A percentile compares a stretch with the other conserved stretches of the same genome.
Conservation (phyloP, 2,797 vertebrate species). For the Stomatorhinus walkeri region DNA sequence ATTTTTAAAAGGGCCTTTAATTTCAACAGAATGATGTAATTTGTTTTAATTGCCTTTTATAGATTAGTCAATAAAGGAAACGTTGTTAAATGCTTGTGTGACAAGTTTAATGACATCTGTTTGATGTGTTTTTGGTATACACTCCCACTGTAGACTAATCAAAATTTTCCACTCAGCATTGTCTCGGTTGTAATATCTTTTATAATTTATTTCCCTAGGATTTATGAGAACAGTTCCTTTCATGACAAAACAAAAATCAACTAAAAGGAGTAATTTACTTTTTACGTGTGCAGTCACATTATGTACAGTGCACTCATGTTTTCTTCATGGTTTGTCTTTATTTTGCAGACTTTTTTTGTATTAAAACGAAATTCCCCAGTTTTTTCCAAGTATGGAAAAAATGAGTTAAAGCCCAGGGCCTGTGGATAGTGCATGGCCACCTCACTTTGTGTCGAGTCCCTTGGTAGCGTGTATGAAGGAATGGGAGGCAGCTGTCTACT, state of each 20-base stretch:
- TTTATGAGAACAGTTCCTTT: neutral
- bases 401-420: neutral
- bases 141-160: neutral
- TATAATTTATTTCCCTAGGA: neutral
- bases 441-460: neutral
- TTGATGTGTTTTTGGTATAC: constrained; percentile 2
- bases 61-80: constrained; percentile 6
- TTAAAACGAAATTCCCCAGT: neutral
- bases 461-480: neutral
- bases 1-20: neutral
- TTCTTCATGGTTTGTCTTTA: neutral
- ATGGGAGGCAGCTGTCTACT: neutral
- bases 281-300: neutral
- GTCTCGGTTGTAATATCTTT: neutral
- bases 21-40: constrained; percentile 18
- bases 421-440: neutral
- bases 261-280: neutral
- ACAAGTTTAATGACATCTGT: constrained; percentile 1
- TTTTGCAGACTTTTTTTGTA: neutral
- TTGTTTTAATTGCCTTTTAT: constrained; percentile 21
- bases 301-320: neutral
- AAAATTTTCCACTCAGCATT: neutral
- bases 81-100: neutral
- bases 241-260: neutral
- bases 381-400: neutral